Base-by-base conservation (phyloP, 1,140 invertebrate genomes). In the Zaprionus taronus region DNA sequence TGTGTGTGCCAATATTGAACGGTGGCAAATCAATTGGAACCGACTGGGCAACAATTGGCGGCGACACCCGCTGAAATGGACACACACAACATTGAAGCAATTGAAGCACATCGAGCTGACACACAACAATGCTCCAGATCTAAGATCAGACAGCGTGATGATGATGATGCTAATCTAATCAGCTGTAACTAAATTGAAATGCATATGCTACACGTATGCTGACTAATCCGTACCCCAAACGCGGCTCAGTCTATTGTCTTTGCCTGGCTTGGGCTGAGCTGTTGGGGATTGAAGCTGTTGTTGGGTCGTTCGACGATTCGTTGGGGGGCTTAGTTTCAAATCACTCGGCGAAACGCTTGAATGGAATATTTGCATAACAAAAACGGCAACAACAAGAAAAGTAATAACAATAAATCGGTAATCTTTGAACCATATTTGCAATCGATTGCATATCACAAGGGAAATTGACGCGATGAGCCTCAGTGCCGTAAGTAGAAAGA, bases 21-120 rank as follows among this genome's bases (percentile, higher is more conserved):
- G 53, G 47, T 72, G 75, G 61, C 80, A 86, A 89, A 89, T 87
- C 83, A 87, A 87, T 89, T 87, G 81, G 65, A 84, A 89, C 78
- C 57, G 44, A 36, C 28, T 58, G 41, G 24, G 36, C 20, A 51
- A 47, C 71, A 81, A 80, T 80, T 80, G 65, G 36, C 56, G 69
- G 72, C 38, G 60, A 78, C 73, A 81, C 73, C 73, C 63, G 22
- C 38, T 61, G 31, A 44, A 41, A 53, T 65, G 62, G 71, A 67
- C 9, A 51, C 47, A 51, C 11, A 51, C 20, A 24, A 51, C 47
- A 11, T 77, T 49, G 28, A 28, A 62, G 38, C 80, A 78, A 81
- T 80, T 84, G 82, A 84, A 60, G 82, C 81, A 77, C 61, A 78
- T 70, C 81, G 67, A 74, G 36, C n/a, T 34, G 76, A 31, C 65